Base-by-base conservation (phyloP, 92 coral and sea anemone species). In the Phenganax subtilis region DNA sequence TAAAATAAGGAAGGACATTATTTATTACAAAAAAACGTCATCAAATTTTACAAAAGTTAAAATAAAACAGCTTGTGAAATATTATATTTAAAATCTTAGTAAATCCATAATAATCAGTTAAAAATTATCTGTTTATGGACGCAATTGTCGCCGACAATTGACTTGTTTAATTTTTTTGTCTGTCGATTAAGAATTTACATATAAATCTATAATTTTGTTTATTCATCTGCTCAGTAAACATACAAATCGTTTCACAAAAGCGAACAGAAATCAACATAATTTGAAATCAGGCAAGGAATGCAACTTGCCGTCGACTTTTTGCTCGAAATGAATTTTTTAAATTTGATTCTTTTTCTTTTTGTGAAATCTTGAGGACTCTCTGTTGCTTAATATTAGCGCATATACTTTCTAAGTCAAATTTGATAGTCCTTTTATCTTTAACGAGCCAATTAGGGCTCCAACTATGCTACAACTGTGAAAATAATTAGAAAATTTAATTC, bases 181-280 rank as follows among this genome's bases (percentile, higher is more conserved):
- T 25, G 47, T 5, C 0, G 47, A 27, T 27, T 27, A 66, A 66
- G 31, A 66, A 66, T 66, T 66, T 27, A 30, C 72, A 66, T 64
- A 10, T 27, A 7, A 66, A 66, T 66, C 25, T 66, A 6, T 66
- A 66, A 76, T 56, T 58, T 12, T 27, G 68, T 76, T 76, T 56
- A 57, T 57, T 66, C 62, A 56, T 25, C 51, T 76, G 51, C 52
- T 56, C 31, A 9, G 44, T 76, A 56, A 57, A 76, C 81, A 76
- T 25, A 76, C 68, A 54, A 54, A 28, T 74, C 56, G 51, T 20
- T 25, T 9, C 10, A 74, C 51, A 51, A 62, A 37, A 12, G 14
- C 47, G 9, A 6, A 54, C 12, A 2, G 37, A 27, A 12, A 1
- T 53, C 10, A 75, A 67, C 68, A 76, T 76, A 76, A 58, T 56